Conservation (phyloP, 2,888 invertebrate species). For the Tipula unca region DNA sequence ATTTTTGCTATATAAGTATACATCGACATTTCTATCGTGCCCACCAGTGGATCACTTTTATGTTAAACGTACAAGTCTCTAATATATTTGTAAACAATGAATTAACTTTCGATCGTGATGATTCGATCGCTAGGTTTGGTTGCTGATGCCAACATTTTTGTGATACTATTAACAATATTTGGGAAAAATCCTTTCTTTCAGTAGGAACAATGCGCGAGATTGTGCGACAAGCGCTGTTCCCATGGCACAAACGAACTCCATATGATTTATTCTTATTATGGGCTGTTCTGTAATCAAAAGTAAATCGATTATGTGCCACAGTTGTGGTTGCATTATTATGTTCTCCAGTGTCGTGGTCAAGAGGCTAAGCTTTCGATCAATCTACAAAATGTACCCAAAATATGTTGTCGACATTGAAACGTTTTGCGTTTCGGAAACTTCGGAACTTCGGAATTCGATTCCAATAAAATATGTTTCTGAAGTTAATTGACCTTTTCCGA, state of each 20-base stretch:
- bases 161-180: slow-evolving; percentile 59
- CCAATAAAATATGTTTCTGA: slow-evolving; percentile 51
- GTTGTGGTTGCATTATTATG: slow-evolving; percentile 44
- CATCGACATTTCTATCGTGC: slow-evolving; percentile 95
- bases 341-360: slow-evolving; percentile 52
- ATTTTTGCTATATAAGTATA: slow-evolving; percentile 81
- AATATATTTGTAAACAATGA: slow-evolving; percentile 47
- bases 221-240: slow-evolving; percentile 75
- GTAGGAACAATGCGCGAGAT: slow-evolving; percentile 82
- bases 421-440: slow-evolving; percentile 38
- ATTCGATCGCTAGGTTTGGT: slow-evolving; percentile 60
- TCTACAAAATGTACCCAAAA: slow-evolving; percentile 53
- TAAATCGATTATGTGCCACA: slow-evolving; percentile 56
- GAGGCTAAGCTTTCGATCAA: slow-evolving; percentile 67
- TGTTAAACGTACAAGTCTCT: slow-evolving; percentile 79
- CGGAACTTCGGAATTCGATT: slow-evolving; percentile 41
- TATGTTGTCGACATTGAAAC: slow-evolving; percentile 47
- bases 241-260: slow-evolving; percentile 46
- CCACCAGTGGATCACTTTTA: slow-evolving; percentile 88
- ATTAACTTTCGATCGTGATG: slow-evolving; percentile 53
- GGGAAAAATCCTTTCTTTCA: slow-evolving; percentile 66
- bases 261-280: slow-evolving; percentile 22
- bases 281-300: slow-evolving; percentile 38
- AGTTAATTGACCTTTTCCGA: slow-evolving; percentile 57
- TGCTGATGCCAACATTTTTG: slow-evolving; percentile 58